Conservation (phyloP, 2,797 vertebrate genomes). For the Gouania willdenowi region DNA sequence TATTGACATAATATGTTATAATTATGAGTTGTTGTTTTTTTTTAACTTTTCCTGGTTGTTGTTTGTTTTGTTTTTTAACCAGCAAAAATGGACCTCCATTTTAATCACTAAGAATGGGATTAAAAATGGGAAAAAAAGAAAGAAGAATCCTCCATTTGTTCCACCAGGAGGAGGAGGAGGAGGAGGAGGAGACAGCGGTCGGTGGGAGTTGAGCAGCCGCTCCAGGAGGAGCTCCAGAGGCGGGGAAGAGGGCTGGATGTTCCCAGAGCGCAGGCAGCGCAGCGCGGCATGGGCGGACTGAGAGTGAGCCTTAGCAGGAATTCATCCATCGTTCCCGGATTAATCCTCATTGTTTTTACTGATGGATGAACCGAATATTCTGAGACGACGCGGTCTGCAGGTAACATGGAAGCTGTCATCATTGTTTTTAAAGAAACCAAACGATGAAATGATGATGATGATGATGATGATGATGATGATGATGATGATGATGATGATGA, state of each 20-base stretch:
- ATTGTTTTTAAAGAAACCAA: conserved; percentile 13
- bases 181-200: neutral
- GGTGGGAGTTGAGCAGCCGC: too few species aligned
- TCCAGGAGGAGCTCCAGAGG: conserved; percentile 1
- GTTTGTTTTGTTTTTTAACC: too few species aligned
- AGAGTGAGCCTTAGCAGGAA: too few species aligned
- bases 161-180: conserved; percentile 2
- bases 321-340: neutral
- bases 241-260: conserved; percentile 6
- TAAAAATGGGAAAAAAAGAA: too few species aligned
- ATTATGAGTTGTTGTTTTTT: too few species aligned
- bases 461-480: too few species aligned
- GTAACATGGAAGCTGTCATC: conserved; percentile 36
- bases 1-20: too few species aligned
- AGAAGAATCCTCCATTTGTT: too few species aligned
- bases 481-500: too few species aligned
- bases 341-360: conserved; percentile 9
- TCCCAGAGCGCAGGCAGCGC: conserved; percentile 6
- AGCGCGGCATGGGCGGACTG: conserved; percentile 47
- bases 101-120: too few species aligned
- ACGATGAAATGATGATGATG: neutral
- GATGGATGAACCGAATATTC: conserved; percentile 76
- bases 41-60: too few species aligned
- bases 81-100: too few species aligned
- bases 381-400: conserved; percentile 76